Conservation (phyloP, 2,797 vertebrate genomes). For the Lacerta bilineata region DNA sequence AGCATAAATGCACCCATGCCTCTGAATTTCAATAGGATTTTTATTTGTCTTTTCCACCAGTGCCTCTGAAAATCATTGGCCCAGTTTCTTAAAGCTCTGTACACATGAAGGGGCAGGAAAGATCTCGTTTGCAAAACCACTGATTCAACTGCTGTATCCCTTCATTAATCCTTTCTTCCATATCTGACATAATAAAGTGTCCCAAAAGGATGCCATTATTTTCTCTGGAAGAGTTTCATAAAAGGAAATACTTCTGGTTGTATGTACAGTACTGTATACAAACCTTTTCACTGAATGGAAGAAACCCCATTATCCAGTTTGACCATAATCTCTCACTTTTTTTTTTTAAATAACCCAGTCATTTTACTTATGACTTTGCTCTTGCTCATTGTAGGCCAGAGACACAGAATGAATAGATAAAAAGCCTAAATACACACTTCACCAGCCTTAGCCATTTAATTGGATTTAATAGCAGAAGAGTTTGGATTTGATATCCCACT, state of each 20-base stretch:
- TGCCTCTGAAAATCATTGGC: background rate
- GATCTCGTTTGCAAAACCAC: constrained; percentile 30
- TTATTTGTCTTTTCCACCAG: constrained; percentile 2
- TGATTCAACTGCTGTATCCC: background rate
- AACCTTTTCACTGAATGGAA: constrained; percentile 71
- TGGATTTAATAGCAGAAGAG: too few species aligned
- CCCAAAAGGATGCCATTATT: constrained; percentile 71
- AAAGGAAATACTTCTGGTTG: constrained; percentile 73
- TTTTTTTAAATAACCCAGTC: constrained; percentile 60
- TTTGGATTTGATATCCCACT: too few species aligned
- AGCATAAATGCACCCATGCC: background rate
- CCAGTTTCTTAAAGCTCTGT: constrained; percentile 15
- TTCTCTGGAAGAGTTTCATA: constrained; percentile 75
- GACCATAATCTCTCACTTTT: constrained; percentile 66
- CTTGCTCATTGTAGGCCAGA: constrained; percentile 66
- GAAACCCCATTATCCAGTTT: constrained; percentile 65
- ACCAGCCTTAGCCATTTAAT: constrained; percentile 68
- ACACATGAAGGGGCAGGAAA: constrained; percentile 4
- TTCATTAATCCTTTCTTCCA: constrained; percentile 65
- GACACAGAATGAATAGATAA: constrained; percentile 72
- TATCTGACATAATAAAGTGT: constrained; percentile 70
- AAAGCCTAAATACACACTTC: constrained; percentile 71
- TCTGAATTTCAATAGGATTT: constrained; percentile 2
- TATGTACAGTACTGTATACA: constrained; percentile 73
- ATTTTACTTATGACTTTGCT: constrained; percentile 68